Base-by-base conservation (phyloP, 2,888 invertebrate genomes). In the Epicampocera succincta region DNA sequence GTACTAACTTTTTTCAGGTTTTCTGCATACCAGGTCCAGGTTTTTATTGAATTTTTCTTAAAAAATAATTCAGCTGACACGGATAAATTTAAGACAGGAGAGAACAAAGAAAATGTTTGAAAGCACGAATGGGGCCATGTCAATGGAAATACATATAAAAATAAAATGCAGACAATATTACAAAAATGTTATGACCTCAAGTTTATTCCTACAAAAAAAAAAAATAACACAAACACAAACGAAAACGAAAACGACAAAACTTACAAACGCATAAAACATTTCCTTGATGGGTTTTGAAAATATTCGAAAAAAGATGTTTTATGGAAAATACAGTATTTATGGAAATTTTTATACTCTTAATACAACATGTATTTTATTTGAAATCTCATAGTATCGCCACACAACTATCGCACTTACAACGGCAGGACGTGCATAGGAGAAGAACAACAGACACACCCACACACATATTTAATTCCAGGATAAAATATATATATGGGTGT, bases 361-460 rank as follows among this genome's bases (percentile, higher is more conserved):
- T 15, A 13, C 5, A 1, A 46, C 29, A 38, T 19, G 15, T 38
- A 33, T 72, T 58, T 77, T 65, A 66, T 50, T 66, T 60, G 38
- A 66, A 69, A 65, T 71, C n/a, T n/a, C 65, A 63, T 84, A 81
- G 58, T 48, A 68, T 61, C 46, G 69, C 15, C 56, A 13, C 56
- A 13, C 13, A 11, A 75, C 79, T 85, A 85, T 83, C 84, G 65
- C 80, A 83, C 61, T 81, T 66, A 73, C 61, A 71, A 63, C 17
- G 38, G 2, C 42, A 44, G 25, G 9, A 25, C 21, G 17, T 60
- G 12, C 38, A 38, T 15, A 38, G 38, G 15, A 60, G 13, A 25
- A 66, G 40, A 44, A 44, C n/a, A 29, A 44, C 44, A 50, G 29
- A 25, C 25, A 25, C 5, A 25, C 25, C 2, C 5, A 25, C 25